Evolutionary conservation across 2,888 invertebrate genomes (phyloP).

Genomic region (Orthosia cruda): DNA sequence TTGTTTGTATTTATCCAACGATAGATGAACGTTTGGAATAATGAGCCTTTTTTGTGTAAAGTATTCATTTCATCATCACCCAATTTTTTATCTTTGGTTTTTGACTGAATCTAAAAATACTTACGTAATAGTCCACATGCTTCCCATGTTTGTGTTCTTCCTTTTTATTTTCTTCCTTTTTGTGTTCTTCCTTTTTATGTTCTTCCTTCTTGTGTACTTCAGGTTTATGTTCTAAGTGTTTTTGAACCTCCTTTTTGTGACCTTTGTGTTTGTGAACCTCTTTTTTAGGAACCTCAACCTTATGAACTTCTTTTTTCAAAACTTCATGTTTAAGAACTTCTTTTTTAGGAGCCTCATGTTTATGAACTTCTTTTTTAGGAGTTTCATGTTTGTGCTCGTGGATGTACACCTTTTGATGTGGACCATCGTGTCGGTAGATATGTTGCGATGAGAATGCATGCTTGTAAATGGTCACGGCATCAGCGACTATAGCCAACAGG

Average conservation of each 20-base stretch:
- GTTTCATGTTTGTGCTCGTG: constrained; percentile 21
- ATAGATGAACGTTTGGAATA: too few relatives aligned
- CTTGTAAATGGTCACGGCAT: constrained; percentile 31
- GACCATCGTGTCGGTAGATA: constrained; percentile 53
- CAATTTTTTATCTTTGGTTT: neutral
- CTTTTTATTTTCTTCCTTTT: constrained; percentile 25
- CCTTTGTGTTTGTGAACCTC: neutral
- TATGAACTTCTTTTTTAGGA: constrained; percentile 14
- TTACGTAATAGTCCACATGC: constrained; percentile 59
- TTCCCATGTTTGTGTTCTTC: constrained; percentile 31
- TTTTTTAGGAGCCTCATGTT: constrained; percentile 17
- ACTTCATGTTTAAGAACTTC: constrained; percentile 5
- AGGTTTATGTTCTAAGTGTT: constrained; percentile 22
- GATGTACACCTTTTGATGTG: constrained; percentile 43
- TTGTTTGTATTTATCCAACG: too few relatives aligned
- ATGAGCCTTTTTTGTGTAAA: too few relatives aligned
- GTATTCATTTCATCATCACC: neutral
- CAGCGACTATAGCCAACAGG: constrained; percentile 20
- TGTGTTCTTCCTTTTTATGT: constrained; percentile 4
- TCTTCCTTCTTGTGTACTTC: neutral
- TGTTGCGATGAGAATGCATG: constrained; percentile 59
- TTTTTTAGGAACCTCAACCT: constrained; percentile 30
- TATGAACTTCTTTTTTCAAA: too few relatives aligned
- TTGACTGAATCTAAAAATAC: constrained; percentile 4
- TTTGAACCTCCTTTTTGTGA: constrained; percentile 26